Conservation (phyloP, 2,888 invertebrate species). For the Latrodectus hesperus region DNA sequence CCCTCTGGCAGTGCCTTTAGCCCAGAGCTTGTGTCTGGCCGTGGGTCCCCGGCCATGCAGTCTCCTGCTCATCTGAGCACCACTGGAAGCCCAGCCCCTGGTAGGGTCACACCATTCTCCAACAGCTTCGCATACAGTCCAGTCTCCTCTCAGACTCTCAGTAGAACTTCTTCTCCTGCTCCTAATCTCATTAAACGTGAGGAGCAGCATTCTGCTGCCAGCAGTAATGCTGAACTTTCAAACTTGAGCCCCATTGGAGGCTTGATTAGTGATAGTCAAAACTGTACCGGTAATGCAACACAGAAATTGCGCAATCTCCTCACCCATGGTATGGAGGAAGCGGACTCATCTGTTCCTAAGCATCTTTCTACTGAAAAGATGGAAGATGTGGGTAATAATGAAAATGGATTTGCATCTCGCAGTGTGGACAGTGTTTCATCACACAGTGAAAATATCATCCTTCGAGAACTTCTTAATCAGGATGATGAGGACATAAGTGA, state of each 20-base stretch:
- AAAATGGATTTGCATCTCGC: constrained; percentile 35
- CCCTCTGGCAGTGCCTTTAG: constrained; percentile 64
- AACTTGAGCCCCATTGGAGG: constrained; percentile 48
- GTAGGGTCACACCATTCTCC: constrained; percentile 76
- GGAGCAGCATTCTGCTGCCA: constrained; percentile 23
- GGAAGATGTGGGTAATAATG: constrained; percentile 22
- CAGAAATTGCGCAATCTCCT: constrained; percentile 79
- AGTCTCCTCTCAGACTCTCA: constrained; percentile 47
- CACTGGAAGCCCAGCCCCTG: constrained; percentile 77
- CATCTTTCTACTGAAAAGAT: constrained; percentile 37
- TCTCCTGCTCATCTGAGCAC: constrained; percentile 54
- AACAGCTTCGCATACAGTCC: constrained; percentile 81
- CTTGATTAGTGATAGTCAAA: constrained; percentile 36
- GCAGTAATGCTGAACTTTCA: constrained; percentile 29
- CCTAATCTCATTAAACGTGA: constrained; percentile 44
- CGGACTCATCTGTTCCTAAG: constrained; percentile 64
- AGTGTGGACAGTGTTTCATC: constrained; percentile 30
- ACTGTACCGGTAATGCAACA: constrained; percentile 32
- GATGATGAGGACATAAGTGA: constrained; percentile 80
- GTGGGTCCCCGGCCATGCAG: constrained; percentile 54
- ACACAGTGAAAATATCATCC: constrained; percentile 75
- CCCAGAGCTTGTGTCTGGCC: constrained; percentile 59
- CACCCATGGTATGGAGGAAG: constrained; percentile 66
- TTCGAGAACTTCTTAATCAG: constrained; percentile 80
- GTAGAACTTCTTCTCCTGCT: constrained; percentile 57